Evolutionary conservation across 2,113 vertebrate genomes (phyloP).

Genomic region (Emydocephalus ijimae): DNA sequence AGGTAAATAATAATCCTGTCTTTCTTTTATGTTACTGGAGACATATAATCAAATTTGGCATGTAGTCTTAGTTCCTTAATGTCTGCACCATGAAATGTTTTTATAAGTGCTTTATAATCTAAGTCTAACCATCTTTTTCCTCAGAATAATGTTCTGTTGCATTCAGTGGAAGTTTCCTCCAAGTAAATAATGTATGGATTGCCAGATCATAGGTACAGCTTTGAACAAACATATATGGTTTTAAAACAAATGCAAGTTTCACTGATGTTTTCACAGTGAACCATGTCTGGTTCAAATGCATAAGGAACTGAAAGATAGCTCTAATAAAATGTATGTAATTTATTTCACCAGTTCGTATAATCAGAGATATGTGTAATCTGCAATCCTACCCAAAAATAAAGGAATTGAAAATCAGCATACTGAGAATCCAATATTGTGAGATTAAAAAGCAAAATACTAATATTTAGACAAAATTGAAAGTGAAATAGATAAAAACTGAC

Average conservation of each 20-base stretch:
- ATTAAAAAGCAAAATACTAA: not conserved
- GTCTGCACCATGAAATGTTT: not conserved
- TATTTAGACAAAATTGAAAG: not conserved
- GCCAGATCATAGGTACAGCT: not conserved
- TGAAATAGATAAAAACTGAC: not conserved
- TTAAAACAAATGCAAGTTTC: not conserved
- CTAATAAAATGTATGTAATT: not conserved
- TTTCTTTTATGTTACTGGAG: not conserved
- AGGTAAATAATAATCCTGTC: constrained; percentile 64
- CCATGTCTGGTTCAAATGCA: not conserved
- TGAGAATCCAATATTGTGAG: not conserved
- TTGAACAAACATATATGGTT: not conserved
- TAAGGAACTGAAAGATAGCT: not conserved
- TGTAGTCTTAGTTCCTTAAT: not conserved
- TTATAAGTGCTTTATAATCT: not conserved
- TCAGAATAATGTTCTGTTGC: not conserved
- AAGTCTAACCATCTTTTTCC: not conserved
- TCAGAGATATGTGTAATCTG: not conserved
- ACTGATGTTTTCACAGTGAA: not conserved
- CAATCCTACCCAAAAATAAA: not conserved
- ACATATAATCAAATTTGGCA: not conserved
- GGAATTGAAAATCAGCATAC: not conserved
- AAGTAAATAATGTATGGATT: not conserved
- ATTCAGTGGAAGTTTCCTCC: not conserved
- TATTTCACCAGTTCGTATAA: not conserved